Conservation (phyloP, 2,113 vertebrate species). For the Trachemys scripta region DNA sequence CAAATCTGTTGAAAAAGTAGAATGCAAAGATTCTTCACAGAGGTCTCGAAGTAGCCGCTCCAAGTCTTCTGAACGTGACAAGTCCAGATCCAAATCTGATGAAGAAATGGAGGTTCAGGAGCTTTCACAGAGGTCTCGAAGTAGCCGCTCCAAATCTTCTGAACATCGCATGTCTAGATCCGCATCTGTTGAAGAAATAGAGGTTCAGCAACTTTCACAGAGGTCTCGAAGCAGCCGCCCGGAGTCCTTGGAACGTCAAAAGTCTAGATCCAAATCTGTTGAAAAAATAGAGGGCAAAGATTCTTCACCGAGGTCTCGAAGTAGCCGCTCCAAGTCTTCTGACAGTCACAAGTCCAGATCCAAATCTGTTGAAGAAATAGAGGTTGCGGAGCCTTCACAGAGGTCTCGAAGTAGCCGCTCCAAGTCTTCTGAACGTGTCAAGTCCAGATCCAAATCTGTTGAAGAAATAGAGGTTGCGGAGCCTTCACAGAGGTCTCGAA, state of each 20-base stretch:
- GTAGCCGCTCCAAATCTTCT: not conserved
- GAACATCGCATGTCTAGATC: not conserved
- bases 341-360: not conserved
- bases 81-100: slow-evolving; percentile 8
- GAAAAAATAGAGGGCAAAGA: slow-evolving; percentile 49
- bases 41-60: not conserved
- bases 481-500: not conserved
- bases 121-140: too few relatives aligned
- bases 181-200: slow-evolving; percentile 27
- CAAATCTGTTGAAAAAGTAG: too few relatives aligned
- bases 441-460: not conserved
- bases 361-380: not conserved
- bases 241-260: slow-evolving; percentile 47
- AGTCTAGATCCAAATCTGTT: not conserved
- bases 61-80: not conserved
- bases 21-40: not conserved
- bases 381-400: slow-evolving; percentile 37
- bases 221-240: slow-evolving; percentile 64
- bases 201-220: slow-evolving; percentile 37
- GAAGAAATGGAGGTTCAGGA: not conserved
- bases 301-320: not conserved
- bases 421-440: slow-evolving; percentile 11
- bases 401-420: slow-evolving; percentile 64
- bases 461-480: not conserved
- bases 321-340: slow-evolving; percentile 69